phyloP scores from a whole-genome alignment of 2,797 vertebrate genomes.

The Sebastes glaucus region DNA sequence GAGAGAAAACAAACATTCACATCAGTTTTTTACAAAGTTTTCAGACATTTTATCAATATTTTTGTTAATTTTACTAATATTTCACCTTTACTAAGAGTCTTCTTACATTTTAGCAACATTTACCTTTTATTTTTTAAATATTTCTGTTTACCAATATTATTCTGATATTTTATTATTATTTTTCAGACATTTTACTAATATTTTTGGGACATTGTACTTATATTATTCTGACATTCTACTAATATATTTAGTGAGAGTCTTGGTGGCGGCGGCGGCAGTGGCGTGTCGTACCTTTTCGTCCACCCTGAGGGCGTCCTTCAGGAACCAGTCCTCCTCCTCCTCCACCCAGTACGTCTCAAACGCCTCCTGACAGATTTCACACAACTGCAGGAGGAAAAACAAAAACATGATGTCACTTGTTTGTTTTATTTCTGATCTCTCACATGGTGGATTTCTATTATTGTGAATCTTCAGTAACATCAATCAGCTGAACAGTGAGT shows the following conservation, averaged over 20 bases:
- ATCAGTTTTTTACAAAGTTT: fast-evolving
- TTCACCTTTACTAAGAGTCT: too few species aligned
- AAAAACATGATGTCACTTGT: background rate
- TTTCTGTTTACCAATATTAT: background rate
- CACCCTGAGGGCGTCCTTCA: conserved; percentile 94
- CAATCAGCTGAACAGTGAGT: too few species aligned
- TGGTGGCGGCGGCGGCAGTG: too few species aligned
- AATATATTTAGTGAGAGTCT: background rate
- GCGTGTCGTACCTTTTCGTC: conserved; percentile 86
- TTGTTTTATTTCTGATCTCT: too few species aligned
- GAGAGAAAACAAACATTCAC: conserved; percentile 14
- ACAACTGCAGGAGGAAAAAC: conserved; percentile 79
- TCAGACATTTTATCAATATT: too few species aligned
- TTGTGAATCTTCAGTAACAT: too few species aligned
- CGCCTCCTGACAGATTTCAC: conserved; percentile 97
- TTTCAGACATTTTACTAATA: background rate
- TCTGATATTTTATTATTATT: too few species aligned
- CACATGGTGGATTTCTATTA: too few species aligned
- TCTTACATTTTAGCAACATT: background rate
- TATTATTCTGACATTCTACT: background rate
- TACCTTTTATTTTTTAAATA: background rate
- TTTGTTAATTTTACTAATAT: background rate
- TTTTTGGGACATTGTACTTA: too few species aligned
- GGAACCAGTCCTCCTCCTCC: conserved; percentile 98
- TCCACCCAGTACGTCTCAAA: conserved; percentile 99